Evolutionary conservation across 2,797 vertebrate species (phyloP), one percentile per base, ranked within the genome.

Genomic region (Aeoliscus strigatus): DNA sequence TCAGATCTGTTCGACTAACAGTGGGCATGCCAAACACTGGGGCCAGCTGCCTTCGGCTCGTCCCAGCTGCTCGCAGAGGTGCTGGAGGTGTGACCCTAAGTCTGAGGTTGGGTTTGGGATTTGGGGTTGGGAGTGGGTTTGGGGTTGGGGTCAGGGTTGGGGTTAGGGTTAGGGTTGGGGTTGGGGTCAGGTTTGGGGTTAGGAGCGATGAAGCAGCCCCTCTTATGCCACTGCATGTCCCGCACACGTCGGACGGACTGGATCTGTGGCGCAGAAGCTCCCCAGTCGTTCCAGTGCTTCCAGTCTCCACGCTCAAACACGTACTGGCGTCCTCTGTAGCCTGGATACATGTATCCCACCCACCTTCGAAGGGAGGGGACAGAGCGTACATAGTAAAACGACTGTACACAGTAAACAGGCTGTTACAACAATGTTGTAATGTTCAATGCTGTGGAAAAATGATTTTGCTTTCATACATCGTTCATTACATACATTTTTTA

Each of bases 241-340:
- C 90, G 85, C 62, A 96, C 86, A 0, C 90, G 90, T 34, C 93
- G 89, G 66, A 96, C 82, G 0, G 94, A 93, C 85, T 97, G 94
- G 75, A 97, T 89, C 71, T 90, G 91, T 0, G 94, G 94, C 23
- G 85, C 86, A 16, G 82, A 85, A 36, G 92, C 90, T 0, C 89
- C 90, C 94, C 94, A 95, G 57, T 94, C 90, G 1, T 97, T 96
- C 92, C 93, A 96, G 85, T 96, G 94, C 60, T 90, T 88, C 84
- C 90, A 96, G 27, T 96, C 92, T 1, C 92, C 92, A 31, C 79
- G 86, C 82, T 94, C 91, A 0, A 96, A 92, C 66, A 93, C 84
- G 13, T 88, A 93, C 84, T 96, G 94, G 43, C 83, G 88, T 25
- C 94, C 94, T n/a, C 93, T 88, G 82, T 94, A 96, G 31, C 93